Percentiles rank a stretch among this genome's conserved stretches.
These are phyloP conservation scores for Drosophila lowei DNA, from an alignment of 1,140 invertebrate species.

Conservation along the genomic window DNA sequence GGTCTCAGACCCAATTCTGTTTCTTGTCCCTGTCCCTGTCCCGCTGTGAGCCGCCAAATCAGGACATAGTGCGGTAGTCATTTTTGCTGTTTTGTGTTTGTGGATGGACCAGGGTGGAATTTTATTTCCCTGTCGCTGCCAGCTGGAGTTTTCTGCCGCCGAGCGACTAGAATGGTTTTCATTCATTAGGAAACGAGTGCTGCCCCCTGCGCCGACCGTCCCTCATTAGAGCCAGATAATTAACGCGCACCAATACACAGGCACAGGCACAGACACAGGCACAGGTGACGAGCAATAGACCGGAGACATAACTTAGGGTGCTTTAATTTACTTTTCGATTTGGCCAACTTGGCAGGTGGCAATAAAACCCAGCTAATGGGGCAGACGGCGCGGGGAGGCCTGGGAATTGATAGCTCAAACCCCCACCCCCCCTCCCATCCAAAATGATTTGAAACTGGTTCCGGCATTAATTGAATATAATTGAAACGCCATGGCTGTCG, in stretches of 20 bases:
- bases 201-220: constrained; percentile 6
- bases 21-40: not conserved
- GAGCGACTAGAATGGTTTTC: constrained; percentile 53
- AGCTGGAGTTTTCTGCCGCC: constrained; percentile 58
- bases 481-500: constrained; percentile 27
- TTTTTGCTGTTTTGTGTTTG: constrained; percentile 25
- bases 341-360: constrained; percentile 56
- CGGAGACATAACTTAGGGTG: constrained; percentile 34
- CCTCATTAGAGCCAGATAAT: constrained; percentile 71
- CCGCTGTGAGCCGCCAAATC: constrained; percentile 58
- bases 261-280: not conserved
- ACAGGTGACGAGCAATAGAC: not conserved
- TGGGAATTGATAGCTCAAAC: too few relatives aligned
- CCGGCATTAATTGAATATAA: constrained; percentile 71
- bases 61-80: constrained; percentile 74
- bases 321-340: constrained; percentile 62
- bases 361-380: not conserved
- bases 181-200: constrained; percentile 65
- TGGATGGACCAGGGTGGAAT: constrained; percentile 38
- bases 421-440: not conserved
- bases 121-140: constrained; percentile 46
- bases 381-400: not conserved
- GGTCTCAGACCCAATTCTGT: too few relatives aligned
- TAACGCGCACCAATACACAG: constrained; percentile 48
- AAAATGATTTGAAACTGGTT: constrained; percentile 56